Evolutionary conservation across 2,113 vertebrate species (phyloP), one percentile per base, ranked within the genome.

Genomic region (Brachypodius melanocephalos): DNA sequence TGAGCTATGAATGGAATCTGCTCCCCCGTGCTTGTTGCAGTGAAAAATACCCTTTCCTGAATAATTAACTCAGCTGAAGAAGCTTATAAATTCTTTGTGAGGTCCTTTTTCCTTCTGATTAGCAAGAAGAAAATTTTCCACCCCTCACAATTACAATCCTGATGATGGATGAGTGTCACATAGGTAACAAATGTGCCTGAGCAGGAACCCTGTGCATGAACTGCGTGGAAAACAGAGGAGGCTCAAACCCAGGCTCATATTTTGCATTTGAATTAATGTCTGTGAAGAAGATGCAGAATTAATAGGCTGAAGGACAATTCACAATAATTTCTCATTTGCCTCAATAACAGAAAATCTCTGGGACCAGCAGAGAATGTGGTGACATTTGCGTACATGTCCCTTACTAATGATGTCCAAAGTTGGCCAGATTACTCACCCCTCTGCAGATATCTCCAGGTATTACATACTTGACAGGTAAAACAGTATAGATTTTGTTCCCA

Each of bases 21-120:
- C 84, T 94, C 1, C 15, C 84, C 74, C 68, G 32, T 84, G 66
- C 65, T 91, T 36, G 48, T 82, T 55, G 78, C 51, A 84, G 48
- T 46, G 75, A 89, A 93, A 96, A 95, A 96, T 89, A 83, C 55
- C 16, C 3, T 84, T 81, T 62, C 58, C 84, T 89, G 91, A 95
- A 79, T 91, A 96, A 95, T 96, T 94, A 93, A 79, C 61, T 86
- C 65, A 61, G 90, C 68, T 95, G 88, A 96, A 92, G 74, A 38
- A 88, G 83, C 65, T 89, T 88, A 89, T 74, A 32, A 75, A 88
- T 84, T 71, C 88, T 67, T 42, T 0, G 17, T 63, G 42, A 69
- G 59, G 55, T 66, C 65, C n/a, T 57, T 93, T 85, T 74, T 80
- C 65, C 59, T 88, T 77, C 89, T 0, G 1, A 74, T 55, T 29